These are phyloP conservation scores for Aeoliscus strigatus DNA, from an alignment of 2,797 vertebrate genomes.

Conservation along the genomic window DNA sequence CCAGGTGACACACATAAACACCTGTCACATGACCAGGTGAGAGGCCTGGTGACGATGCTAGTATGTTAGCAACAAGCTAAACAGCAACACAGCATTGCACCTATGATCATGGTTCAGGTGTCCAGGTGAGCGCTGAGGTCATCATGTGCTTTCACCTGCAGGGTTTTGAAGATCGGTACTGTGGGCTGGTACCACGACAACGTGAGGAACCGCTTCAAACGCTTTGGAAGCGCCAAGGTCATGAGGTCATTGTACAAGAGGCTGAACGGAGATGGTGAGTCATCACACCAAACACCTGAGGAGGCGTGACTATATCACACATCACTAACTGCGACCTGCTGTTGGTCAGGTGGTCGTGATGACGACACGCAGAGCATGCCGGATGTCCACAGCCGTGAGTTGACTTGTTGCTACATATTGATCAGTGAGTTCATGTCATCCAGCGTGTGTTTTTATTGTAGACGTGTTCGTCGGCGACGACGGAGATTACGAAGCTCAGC, in stretches of 20 bases:
- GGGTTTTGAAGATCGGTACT: constrained; percentile 85
- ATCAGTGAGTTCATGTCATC: no score
- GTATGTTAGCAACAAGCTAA: no score
- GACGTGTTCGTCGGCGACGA: constrained; percentile 63
- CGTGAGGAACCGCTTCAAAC: constrained; percentile 85
- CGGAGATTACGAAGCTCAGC: constrained; percentile 66
- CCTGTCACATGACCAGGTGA: no score
- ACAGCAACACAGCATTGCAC: no score
- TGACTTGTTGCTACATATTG: no score
- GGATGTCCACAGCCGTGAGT: constrained; percentile 71
- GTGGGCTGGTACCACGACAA: constrained; percentile 91
- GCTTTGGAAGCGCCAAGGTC: constrained; percentile 92
- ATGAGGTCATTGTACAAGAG: constrained; percentile 86
- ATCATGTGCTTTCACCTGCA: constrained; percentile 49
- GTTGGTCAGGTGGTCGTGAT: constrained; percentile 61
- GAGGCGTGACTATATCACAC: no score
- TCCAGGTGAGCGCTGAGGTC: no score
- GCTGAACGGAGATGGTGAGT: constrained; percentile 76
- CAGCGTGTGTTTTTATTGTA: constrained; percentile 28
- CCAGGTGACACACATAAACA: no score
- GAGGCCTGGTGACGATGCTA: no score
- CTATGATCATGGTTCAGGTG: no score
- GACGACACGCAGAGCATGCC: constrained; percentile 78
- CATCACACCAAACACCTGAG: background rate
- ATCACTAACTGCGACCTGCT: background rate